phyloP scores from a whole-genome alignment of 2,113 vertebrate genomes.

The Eulacestoma nigropectus region DNA sequence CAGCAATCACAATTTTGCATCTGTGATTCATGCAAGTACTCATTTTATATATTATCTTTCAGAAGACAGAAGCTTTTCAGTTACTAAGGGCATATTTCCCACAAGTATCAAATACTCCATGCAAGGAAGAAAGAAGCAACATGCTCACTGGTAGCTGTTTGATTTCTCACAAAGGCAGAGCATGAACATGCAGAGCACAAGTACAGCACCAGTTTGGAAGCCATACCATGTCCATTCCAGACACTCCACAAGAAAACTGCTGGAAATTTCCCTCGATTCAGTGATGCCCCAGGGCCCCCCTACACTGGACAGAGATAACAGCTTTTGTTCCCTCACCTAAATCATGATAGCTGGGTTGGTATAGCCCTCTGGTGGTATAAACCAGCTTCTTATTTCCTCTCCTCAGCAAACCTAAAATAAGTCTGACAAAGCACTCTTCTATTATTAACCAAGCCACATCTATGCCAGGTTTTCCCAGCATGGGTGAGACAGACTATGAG shows the following conservation, averaged over 20 bases:
- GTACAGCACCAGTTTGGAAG: background rate
- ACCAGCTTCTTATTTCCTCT: background rate
- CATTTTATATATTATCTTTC: background rate
- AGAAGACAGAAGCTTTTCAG: background rate
- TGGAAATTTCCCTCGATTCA: background rate
- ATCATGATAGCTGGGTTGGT: background rate
- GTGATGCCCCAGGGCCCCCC: background rate
- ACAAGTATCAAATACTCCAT: background rate
- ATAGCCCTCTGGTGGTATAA: constrained; percentile 3
- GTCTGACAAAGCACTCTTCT: background rate
- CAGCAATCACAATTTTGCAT: background rate
- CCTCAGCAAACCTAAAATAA: background rate
- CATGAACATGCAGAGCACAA: background rate
- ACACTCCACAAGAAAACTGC: background rate
- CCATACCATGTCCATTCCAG: background rate
- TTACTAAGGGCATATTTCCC: background rate
- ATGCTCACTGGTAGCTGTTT: background rate
- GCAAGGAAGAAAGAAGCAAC: background rate
- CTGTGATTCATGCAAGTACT: constrained; percentile 3
- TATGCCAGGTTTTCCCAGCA: background rate
- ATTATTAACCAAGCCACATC: background rate
- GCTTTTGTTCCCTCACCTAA: background rate
- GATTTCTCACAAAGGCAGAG: background rate
- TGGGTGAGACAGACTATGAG: background rate
- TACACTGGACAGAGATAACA: background rate